Percentiles rank a stretch among this genome's conserved stretches.
These are phyloP conservation scores for Enteromius treurensis DNA, from an alignment of 2,797 vertebrate genomes.

Conservation along the genomic window DNA sequence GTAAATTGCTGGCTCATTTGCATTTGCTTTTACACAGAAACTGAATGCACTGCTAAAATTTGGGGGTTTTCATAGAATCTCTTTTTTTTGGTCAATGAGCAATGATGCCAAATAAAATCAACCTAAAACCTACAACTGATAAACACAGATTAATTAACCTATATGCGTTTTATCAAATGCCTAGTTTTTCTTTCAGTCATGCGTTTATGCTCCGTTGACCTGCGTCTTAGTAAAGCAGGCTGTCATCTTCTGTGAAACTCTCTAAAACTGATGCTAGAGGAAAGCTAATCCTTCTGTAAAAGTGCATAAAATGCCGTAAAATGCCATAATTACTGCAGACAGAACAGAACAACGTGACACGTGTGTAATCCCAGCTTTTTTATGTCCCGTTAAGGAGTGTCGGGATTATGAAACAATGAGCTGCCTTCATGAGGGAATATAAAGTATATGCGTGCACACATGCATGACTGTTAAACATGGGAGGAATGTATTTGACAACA, in stretches of 20 bases:
- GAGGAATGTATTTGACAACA: slow-evolving; percentile 30
- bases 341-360: slow-evolving; percentile 52
- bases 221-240: slow-evolving; percentile 26
- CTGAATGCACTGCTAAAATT: slow-evolving; percentile 21
- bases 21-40: slow-evolving; percentile 18
- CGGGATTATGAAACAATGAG: slow-evolving; percentile 63
- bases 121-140: not conserved
- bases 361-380: slow-evolving; percentile 58
- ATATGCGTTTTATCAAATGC: not conserved
- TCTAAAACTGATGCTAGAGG: slow-evolving; percentile 45
- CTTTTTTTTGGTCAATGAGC: slow-evolving; percentile 13
- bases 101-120: slow-evolving; percentile 20
- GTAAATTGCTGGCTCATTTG: slow-evolving; percentile 18
- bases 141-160: not conserved
- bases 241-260: slow-evolving; percentile 48
- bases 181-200: not conserved
- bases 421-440: slow-evolving; percentile 47
- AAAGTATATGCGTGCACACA: slow-evolving; percentile 27
- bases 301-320: slow-evolving; percentile 35
- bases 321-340: slow-evolving; percentile 52
- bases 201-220: not conserved
- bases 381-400: slow-evolving; percentile 53
- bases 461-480: slow-evolving; percentile 43
- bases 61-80: not conserved
- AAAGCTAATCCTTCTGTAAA: slow-evolving; percentile 52